These are phyloP conservation scores for Rynchops niger DNA, from an alignment of 2,113 vertebrate species.

Conservation along the genomic window DNA sequence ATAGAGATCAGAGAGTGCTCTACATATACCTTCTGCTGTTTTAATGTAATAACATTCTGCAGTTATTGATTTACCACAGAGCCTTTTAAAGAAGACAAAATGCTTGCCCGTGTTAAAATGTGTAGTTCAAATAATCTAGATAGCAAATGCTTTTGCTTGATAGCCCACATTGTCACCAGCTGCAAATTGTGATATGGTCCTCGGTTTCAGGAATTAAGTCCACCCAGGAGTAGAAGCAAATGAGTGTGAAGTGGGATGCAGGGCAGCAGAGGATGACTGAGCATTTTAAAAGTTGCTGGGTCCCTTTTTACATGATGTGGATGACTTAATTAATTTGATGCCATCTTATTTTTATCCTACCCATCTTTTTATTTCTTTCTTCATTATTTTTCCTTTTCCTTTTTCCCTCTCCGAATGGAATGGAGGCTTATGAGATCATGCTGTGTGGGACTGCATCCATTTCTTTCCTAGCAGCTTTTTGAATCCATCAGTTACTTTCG, in stretches of 20 bases:
- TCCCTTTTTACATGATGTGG: neutral
- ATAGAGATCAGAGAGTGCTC: neutral
- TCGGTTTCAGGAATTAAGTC: neutral
- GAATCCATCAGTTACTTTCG: neutral
- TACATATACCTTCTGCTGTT: neutral
- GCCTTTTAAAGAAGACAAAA: constrained; percentile 2
- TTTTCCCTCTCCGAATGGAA: neutral
- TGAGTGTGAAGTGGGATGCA: neutral
- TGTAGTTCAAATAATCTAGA: neutral
- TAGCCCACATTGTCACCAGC: neutral
- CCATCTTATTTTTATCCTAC: neutral
- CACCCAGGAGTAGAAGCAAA: neutral
- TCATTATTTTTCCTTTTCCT: too few species aligned
- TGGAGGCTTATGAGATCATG: neutral
- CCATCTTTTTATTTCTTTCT: neutral
- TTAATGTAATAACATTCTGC: neutral
- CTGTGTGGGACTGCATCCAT: neutral
- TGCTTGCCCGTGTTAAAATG: neutral
- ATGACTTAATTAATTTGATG: neutral
- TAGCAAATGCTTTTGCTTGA: neutral
- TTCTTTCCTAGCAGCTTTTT: neutral
- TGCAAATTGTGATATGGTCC: neutral
- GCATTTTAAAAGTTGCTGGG: neutral
- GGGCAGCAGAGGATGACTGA: neutral
- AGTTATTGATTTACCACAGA: neutral